Evolutionary conservation across 2,113 vertebrate genomes (phyloP), one percentile per base, ranked within the genome.

Genomic region (Plestiodon gilberti): DNA sequence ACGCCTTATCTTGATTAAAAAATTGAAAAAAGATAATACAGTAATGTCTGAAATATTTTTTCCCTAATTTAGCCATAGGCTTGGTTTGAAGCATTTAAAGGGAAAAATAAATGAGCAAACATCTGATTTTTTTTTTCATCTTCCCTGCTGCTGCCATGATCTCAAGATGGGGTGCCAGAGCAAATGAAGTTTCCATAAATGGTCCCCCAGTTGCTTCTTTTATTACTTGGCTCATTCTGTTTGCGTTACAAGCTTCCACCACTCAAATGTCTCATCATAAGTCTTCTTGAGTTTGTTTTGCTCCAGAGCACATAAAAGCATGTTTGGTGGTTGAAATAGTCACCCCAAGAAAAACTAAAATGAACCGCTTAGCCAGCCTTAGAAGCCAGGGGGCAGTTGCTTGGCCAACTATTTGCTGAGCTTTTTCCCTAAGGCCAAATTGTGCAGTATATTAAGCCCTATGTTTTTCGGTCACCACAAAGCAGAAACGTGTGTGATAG

Each of bases 211-310:
- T 55, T 85, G 35, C 67, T 48, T 6, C 69, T 83, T 84, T 52
- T 76, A 30, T 90, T 67, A 35, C 70, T 23, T n/a, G 17, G 30
- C n/a, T 90, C 43, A 8, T 70, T 87, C 55, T 77, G 17, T 87
- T 89, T 84, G 43, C 23, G 61, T 33, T 61, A 40, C 25, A 84
- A 11, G 10, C 30, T 59, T 65, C 61, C 80, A 38, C 70, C 28
- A 33, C 69, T 81, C 55, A 78, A 81, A 52, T 52, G 38, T 14
- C 20, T 87, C 57, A 43, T 87, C 57, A 43, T 23, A 14, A 57
- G 59, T 79, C 43, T 75, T 52, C 55, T 20, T 59, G 69, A 59
- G 35, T 57, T 74, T 69, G 20, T 74, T 84, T 61, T 76, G 64
- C 61, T 87, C 64, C 77, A 80, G 43, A 82, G 20, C 1, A 30